phyloP scores from a whole-genome alignment of 2,113 vertebrate species.

The Platysteira castanea region DNA sequence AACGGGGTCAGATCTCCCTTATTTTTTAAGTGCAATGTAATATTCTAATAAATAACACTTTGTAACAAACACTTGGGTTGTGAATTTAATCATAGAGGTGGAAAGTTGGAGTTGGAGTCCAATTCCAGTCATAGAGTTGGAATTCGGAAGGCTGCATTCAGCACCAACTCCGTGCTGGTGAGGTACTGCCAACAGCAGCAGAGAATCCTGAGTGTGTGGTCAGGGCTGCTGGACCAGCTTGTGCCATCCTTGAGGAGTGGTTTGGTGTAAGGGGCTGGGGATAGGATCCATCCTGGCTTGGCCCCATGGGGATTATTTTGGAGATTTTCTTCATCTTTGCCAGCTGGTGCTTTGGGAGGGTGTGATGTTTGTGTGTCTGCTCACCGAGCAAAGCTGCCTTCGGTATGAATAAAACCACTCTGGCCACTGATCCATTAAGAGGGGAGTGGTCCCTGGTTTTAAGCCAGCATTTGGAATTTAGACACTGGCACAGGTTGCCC shows the following conservation, averaged over 20 bases:
- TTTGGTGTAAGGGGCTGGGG: neutral
- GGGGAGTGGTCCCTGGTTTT: neutral
- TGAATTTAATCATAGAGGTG: neutral
- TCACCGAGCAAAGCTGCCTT: neutral
- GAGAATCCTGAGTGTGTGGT: rapidly evolving
- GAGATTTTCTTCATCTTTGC: neutral
- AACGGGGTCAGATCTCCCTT: neutral
- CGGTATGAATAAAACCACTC: rapidly evolving
- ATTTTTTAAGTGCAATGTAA: constrained; percentile 66
- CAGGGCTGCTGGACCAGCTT: neutral
- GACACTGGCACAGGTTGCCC: neutral
- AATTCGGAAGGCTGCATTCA: neutral
- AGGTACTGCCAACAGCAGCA: neutral
- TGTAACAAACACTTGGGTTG: neutral
- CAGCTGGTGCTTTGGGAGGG: neutral
- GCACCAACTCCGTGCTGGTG: neutral
- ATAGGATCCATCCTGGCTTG: neutral
- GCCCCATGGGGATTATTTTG: neutral
- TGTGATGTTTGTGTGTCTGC: neutral
- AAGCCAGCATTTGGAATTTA: neutral
- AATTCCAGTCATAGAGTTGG: no score
- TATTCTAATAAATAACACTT: constrained; percentile 72
- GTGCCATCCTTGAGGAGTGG: neutral
- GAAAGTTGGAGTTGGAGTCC: no score
- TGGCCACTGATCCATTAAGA: neutral